Conservation (phyloP, 2,888 invertebrate species). For the Heliconius erato region DNA sequence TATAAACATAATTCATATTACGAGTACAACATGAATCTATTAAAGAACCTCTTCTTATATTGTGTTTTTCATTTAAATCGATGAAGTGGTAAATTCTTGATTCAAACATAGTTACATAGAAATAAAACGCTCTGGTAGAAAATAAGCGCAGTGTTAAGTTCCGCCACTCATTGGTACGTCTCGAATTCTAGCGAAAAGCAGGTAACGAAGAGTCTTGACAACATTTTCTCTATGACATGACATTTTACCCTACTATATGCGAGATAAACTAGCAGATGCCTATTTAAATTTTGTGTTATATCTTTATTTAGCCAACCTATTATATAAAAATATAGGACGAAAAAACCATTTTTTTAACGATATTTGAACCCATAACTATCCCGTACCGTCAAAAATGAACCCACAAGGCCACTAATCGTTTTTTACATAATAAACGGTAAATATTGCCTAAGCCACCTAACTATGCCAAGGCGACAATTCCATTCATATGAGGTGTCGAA, state of each 20-base stretch:
- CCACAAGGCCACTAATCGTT: background rate
- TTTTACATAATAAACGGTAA: constrained; percentile 33
- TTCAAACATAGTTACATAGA: background rate
- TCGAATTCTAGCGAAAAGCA: background rate
- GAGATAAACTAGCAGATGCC: background rate
- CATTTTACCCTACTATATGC: background rate
- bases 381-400: background rate
- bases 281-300: no score
- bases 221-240: background rate
- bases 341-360: background rate
- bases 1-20: background rate
- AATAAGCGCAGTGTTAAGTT: background rate
- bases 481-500: constrained; percentile 7
- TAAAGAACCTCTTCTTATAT: background rate
- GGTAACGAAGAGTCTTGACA: background rate
- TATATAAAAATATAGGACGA: background rate
- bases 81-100: background rate
- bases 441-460: constrained; percentile 35
- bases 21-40: background rate
- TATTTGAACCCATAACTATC: background rate
- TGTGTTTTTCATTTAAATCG: background rate
- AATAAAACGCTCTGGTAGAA: no score
- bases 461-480: constrained; percentile 40
- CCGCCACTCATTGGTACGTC: background rate
- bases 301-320: no score